phyloP scores from a whole-genome alignment of 2,797 vertebrate species.

The Pteropus rufus region DNA sequence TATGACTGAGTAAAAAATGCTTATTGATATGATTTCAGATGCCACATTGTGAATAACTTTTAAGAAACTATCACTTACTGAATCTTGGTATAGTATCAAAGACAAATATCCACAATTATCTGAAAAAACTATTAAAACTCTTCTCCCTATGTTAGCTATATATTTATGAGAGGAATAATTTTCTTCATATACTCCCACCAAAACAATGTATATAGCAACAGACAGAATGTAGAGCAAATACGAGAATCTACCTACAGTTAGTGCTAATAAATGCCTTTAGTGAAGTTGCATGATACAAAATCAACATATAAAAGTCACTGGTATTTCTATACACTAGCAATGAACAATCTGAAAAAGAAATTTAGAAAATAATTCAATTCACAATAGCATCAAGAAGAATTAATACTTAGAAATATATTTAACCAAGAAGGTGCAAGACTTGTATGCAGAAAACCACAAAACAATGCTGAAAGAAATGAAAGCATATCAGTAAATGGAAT shows the following conservation, averaged over 20 bases:
- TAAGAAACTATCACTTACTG: background rate
- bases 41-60: background rate
- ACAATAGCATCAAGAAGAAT: background rate
- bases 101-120: background rate
- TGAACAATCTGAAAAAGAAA: background rate
- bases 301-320: background rate
- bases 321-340: background rate
- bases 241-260: background rate
- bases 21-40: background rate
- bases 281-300: background rate
- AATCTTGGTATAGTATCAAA: background rate
- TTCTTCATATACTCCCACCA: background rate
- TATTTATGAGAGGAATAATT: background rate
- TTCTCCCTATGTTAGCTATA: background rate
- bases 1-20: background rate
- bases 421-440: background rate
- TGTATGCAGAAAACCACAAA: background rate
- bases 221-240: background rate
- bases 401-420: background rate
- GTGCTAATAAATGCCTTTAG: background rate
- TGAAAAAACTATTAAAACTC: background rate
- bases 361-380: background rate
- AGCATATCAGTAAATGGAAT: background rate
- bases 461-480: background rate
- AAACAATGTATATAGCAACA: background rate